Evolutionary conservation across 1,140 invertebrate species (phyloP).

Genomic region (Littorina saxatilis): DNA sequence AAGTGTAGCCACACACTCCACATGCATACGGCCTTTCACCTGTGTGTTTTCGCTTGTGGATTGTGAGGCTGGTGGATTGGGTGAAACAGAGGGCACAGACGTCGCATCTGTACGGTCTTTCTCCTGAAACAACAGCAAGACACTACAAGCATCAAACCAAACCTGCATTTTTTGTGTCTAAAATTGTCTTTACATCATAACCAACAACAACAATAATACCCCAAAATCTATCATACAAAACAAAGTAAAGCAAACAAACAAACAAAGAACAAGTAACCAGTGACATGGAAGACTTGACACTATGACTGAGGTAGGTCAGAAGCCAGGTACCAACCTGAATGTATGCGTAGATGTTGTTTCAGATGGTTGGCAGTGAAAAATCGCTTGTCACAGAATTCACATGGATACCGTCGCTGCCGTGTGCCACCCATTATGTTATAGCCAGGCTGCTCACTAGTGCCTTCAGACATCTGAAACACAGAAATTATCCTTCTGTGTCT

Average conservation of each 20-base stretch:
- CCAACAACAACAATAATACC: no score
- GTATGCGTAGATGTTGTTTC: slow-evolving; percentile 2
- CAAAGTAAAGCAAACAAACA: no score
- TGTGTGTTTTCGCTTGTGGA: slow-evolving; percentile 80
- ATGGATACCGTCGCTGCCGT: slow-evolving; percentile 90
- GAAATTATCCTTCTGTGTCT: no score
- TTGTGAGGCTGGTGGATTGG: slow-evolving; percentile 88
- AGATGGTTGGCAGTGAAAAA: neutral
- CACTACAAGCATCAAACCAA: no score
- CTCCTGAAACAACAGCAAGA: neutral
- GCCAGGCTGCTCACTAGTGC: neutral
- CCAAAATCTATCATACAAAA: no score
- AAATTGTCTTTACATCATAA: no score
- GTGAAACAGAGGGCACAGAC: slow-evolving; percentile 90
- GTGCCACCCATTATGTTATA: slow-evolving; percentile 76
- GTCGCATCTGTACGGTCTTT: slow-evolving; percentile 78
- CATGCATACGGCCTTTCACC: slow-evolving; percentile 93
- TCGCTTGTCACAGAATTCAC: slow-evolving; percentile 86
- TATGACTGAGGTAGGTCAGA: no score
- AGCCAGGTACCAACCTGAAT: slow-evolving; percentile 10
- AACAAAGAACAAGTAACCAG: no score
- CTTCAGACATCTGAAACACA: slow-evolving; percentile 24
- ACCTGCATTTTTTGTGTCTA: no score
- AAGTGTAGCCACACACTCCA: slow-evolving; percentile 92
- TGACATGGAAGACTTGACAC: no score